Conservation (phyloP, 2,797 vertebrate genomes). For the Ceryle rudis region DNA sequence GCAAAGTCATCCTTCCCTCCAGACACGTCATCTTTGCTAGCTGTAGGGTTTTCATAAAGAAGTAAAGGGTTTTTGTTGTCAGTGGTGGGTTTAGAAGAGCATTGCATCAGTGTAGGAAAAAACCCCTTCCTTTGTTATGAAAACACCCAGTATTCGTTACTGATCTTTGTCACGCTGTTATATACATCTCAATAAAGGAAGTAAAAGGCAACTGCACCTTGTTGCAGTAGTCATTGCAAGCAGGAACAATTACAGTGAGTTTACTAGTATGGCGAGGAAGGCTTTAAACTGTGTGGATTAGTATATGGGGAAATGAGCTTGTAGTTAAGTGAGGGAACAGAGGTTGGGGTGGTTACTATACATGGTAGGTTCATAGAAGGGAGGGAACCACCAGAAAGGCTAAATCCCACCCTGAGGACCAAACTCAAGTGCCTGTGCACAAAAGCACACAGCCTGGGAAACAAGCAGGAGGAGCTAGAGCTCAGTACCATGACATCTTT, state of each 20-base stretch:
- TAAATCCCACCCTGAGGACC: neutral
- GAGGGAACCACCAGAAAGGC: neutral
- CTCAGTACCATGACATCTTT: neutral
- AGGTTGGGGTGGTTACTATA: neutral
- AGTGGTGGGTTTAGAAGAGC: neutral
- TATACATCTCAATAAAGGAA: neutral
- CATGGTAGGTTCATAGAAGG: neutral
- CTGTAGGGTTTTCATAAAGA: neutral
- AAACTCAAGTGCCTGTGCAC: neutral
- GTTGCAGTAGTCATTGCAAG: neutral
- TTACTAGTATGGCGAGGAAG: neutral
- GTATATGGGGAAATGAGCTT: neutral
- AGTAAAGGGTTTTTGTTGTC: neutral
- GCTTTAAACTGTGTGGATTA: neutral
- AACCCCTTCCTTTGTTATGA: neutral
- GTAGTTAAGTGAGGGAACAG: neutral
- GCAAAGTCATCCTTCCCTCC: slow-evolving; percentile 34
- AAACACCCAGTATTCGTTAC: neutral
- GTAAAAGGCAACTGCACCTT: neutral
- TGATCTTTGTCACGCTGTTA: neutral
- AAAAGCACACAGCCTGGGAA: neutral
- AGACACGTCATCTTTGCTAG: neutral
- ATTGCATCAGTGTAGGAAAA: neutral
- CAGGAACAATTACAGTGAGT: neutral
- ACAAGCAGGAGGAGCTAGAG: neutral